These are phyloP conservation scores for Sinocyclocheilus maitianheensis DNA, from an alignment of 2,113 vertebrate species.

Conservation along the genomic window DNA sequence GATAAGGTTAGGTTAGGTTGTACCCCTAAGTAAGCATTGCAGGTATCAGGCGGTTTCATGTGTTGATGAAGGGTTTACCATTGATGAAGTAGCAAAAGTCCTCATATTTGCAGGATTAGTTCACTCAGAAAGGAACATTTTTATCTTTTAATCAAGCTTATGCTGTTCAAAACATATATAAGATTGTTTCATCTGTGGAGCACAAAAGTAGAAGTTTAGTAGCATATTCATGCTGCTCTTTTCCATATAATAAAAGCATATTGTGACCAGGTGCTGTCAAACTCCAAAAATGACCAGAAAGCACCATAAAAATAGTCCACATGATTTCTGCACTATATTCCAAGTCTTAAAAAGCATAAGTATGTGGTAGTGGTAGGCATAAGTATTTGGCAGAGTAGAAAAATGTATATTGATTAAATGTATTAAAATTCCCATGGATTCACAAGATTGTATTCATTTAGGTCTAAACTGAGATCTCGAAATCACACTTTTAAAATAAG, in stretches of 20 bases:
- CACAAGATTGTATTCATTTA: too few relatives aligned
- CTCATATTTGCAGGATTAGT: neutral
- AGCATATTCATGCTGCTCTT: neutral
- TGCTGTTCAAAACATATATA: neutral
- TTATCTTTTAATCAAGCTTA: neutral
- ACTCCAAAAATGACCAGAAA: neutral
- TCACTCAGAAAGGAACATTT: neutral
- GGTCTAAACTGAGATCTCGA: too few relatives aligned
- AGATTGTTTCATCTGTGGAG: neutral
- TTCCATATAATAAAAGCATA: neutral
- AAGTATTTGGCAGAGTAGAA: too few relatives aligned
- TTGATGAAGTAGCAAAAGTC: neutral
- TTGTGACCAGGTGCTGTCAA: neutral
- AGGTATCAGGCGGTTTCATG: neutral
- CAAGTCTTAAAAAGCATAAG: neutral
- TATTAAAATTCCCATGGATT: neutral
- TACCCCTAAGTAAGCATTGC: neutral
- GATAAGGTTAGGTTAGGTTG: neutral
- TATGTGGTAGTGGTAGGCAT: neutral
- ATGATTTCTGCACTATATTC: neutral
- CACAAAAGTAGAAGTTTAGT: neutral
- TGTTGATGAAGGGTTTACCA: neutral
- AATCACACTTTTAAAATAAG: too few relatives aligned
- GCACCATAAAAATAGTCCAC: neutral
- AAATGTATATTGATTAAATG: too few relatives aligned